Conservation (phyloP, 2,888 invertebrate genomes). For the Trachelus troglodyta region DNA sequence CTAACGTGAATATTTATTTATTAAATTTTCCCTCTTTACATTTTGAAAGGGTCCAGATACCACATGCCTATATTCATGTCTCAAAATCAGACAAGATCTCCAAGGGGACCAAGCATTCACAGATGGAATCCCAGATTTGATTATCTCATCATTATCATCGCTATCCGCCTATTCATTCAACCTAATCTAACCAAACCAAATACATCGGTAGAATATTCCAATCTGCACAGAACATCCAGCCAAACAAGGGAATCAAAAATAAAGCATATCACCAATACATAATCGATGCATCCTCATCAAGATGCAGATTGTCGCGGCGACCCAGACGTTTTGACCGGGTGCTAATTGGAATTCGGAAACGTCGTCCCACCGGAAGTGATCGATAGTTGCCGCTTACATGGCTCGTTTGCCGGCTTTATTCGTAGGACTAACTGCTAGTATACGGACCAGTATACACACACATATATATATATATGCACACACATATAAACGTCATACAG, state of each 20-base stretch:
- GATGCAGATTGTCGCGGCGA: not conserved
- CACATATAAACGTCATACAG: not conserved
- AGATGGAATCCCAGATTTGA: not conserved
- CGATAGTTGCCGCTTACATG: constrained; percentile 22
- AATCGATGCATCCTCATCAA: not conserved
- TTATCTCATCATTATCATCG: not conserved
- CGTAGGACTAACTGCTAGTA: constrained; percentile 13
- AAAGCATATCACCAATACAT: not conserved
- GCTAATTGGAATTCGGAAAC: constrained; percentile 23
- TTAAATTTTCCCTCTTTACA: not conserved
- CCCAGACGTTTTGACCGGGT: constrained; percentile 9
- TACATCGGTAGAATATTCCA: not conserved
- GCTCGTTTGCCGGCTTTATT: constrained; percentile 23
- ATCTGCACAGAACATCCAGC: not conserved
- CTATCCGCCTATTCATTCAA: not conserved
- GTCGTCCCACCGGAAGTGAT: constrained; percentile 19
- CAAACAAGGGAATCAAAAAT: not conserved
- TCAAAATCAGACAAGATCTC: not conserved
- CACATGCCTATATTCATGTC: not conserved
- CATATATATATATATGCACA: too few species aligned
- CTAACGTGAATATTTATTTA: not conserved
- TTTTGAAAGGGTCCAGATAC: not conserved
- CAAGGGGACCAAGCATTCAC: not conserved
- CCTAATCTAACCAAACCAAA: not conserved
- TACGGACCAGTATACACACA: not conserved